Evolutionary conservation across 2,113 vertebrate species (phyloP).

Genomic region (Phalacrocorax pelagicus): DNA sequence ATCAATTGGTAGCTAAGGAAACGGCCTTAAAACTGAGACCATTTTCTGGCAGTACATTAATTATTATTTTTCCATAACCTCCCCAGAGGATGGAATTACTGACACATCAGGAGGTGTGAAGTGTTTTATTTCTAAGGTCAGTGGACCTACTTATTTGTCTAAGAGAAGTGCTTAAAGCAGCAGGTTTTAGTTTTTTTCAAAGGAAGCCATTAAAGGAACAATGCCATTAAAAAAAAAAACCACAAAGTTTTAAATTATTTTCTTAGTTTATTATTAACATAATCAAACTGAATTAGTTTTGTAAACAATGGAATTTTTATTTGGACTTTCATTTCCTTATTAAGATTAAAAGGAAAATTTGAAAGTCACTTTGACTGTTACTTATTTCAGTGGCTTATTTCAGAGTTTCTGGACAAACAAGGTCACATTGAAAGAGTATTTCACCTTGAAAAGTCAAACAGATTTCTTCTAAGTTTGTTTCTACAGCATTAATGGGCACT

Average conservation of each 20-base stretch:
- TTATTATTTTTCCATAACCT: slow-evolving; percentile 49
- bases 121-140: slow-evolving; percentile 21
- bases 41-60: slow-evolving; percentile 23
- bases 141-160: neutral
- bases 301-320: slow-evolving; percentile 21
- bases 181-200: neutral
- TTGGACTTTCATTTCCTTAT: slow-evolving; percentile 9
- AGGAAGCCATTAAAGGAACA: neutral
- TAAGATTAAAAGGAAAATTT: neutral
- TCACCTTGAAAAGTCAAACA: neutral
- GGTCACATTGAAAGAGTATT: neutral
- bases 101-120: slow-evolving; percentile 36
- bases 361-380: neutral
- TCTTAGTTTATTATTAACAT: neutral
- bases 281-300: neutral
- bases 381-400: neutral
- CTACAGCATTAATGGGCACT: neutral
- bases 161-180: neutral
- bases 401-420: neutral
- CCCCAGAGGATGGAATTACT: slow-evolving; percentile 25
- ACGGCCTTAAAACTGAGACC: neutral
- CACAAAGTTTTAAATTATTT: neutral
- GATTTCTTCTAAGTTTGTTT: neutral
- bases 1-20: slow-evolving; percentile 36
- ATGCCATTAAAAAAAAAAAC: neutral